Percentiles rank a stretch among this genome's conserved stretches.
Conservation (phyloP, 2,888 invertebrate species). For the Hemaris fuciformis region DNA sequence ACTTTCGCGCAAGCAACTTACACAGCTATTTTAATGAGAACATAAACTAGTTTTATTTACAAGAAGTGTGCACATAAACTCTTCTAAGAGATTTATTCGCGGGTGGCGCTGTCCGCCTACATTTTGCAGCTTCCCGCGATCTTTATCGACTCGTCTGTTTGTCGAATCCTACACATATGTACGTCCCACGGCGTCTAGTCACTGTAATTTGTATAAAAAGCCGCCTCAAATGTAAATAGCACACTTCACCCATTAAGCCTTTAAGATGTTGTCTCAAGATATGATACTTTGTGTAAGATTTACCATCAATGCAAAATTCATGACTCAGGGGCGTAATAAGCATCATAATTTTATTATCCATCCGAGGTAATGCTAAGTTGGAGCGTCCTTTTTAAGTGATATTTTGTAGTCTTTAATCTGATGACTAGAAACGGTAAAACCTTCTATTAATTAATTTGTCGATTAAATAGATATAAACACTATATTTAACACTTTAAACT, state of each 20-base stretch:
- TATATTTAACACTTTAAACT: no score
- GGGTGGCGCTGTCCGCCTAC: neutral
- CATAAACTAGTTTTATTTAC: neutral
- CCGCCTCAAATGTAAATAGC: neutral
- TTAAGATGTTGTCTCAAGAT: neutral
- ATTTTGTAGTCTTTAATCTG: neutral
- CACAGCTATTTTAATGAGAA: neutral
- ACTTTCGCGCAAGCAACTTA: neutral
- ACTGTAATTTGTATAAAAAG: neutral
- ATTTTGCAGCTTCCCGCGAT: neutral
- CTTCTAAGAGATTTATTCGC: neutral
- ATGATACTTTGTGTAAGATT: neutral
- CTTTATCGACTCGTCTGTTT: neutral
- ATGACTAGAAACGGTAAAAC: no score
- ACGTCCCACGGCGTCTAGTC: neutral
- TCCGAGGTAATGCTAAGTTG: neutral
- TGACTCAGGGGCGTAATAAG: neutral
- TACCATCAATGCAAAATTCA: conserved; percentile 2
- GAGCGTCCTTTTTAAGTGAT: neutral
- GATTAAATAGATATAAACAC: no score
- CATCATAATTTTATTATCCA: neutral
- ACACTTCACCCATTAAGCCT: neutral
- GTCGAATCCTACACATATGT: neutral
- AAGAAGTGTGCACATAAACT: neutral
- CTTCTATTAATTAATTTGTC: no score